Conservation (phyloP, 2,797 vertebrate species). For the Danio jaintianensis region DNA sequence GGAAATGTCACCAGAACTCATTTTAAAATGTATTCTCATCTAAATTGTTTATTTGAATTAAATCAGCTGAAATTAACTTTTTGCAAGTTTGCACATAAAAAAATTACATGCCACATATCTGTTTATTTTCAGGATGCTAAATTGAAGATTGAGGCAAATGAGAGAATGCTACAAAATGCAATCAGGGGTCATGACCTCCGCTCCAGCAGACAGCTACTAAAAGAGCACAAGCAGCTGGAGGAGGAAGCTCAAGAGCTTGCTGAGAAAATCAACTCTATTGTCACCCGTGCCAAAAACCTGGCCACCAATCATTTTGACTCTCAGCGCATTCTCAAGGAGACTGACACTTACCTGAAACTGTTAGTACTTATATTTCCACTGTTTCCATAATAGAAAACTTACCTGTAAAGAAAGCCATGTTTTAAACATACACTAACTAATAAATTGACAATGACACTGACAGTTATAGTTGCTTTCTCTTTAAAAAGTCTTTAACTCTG, state of each 20-base stretch:
- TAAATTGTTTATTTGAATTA: not conserved
- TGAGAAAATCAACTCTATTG: slow-evolving; percentile 85
- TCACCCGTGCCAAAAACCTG: slow-evolving; percentile 78
- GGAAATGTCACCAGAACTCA: not conserved
- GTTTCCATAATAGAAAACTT: not conserved
- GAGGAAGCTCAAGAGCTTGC: slow-evolving; percentile 82
- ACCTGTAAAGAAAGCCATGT: not conserved
- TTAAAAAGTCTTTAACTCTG: slow-evolving; percentile 15
- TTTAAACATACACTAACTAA: not conserved
- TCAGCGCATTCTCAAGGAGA: slow-evolving; percentile 82
- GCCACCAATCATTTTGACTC: slow-evolving; percentile 87
- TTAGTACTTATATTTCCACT: slow-evolving; percentile 59
- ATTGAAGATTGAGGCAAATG: slow-evolving; percentile 86
- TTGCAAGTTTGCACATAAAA: not conserved
- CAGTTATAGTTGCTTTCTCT: not conserved
- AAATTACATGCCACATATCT: not conserved
- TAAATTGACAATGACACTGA: not conserved
- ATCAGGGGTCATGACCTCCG: slow-evolving; percentile 82
- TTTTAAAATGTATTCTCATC: not conserved
- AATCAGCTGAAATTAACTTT: not conserved
- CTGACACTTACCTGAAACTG: slow-evolving; percentile 83
- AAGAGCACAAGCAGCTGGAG: slow-evolving; percentile 85
- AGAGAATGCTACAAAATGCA: slow-evolving; percentile 80
- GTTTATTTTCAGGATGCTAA: slow-evolving; percentile 81
- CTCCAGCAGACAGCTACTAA: slow-evolving; percentile 83